A percentile compares a stretch with the other conserved stretches of the same genome.
Conservation (phyloP, 2,888 invertebrate genomes). For the Orthosia cruda region DNA sequence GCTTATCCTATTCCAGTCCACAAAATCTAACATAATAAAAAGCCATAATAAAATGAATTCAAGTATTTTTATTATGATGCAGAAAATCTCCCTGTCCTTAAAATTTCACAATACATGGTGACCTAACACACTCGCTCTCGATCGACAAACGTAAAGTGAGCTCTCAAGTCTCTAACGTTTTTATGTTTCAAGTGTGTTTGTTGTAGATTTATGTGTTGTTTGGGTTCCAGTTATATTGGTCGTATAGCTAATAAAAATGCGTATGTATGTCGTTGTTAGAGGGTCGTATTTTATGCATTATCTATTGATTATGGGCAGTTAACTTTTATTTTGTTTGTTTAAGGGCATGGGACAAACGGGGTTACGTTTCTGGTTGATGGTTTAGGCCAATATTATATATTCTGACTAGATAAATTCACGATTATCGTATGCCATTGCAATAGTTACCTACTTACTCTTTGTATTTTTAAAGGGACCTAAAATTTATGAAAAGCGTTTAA, state of each 20-base stretch:
- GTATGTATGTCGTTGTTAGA: conserved; percentile 67
- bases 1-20: conserved; percentile 54
- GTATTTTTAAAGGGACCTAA: too few species aligned
- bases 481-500: too few species aligned
- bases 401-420: too few species aligned
- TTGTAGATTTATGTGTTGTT: conserved; percentile 48
- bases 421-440: too few species aligned
- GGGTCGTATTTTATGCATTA: conserved; percentile 74
- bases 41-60: conserved; percentile 61
- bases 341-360: conserved; percentile 46
- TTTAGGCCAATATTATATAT: background rate
- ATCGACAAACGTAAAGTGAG: conserved; percentile 66
- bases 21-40: conserved; percentile 56
- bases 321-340: conserved; percentile 71
- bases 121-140: conserved; percentile 64
- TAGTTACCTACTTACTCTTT: too few species aligned
- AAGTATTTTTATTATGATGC: conserved; percentile 63
- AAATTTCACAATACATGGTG: conserved; percentile 66
- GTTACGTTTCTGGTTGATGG: conserved; percentile 48
- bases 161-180: conserved; percentile 52
- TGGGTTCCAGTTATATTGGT: conserved; percentile 62
- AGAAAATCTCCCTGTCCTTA: conserved; percentile 63
- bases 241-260: conserved; percentile 69
- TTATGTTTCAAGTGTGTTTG: conserved; percentile 42
- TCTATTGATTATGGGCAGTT: conserved; percentile 74